Conservation (phyloP, 2,113 vertebrate genomes). For the Hystrix brachyura region DNA sequence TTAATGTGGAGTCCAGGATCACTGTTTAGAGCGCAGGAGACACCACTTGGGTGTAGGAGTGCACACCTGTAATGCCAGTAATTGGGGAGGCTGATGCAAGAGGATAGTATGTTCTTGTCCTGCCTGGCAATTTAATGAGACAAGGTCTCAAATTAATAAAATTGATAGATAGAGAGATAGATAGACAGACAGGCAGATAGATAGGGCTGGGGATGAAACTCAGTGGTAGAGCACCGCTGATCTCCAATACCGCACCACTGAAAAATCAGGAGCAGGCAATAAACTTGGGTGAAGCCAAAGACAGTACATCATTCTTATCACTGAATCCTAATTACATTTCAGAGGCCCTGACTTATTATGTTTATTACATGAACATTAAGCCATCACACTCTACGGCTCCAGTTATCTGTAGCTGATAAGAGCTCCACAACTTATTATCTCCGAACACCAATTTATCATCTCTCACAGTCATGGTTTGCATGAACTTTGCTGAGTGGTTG, state of each 20-base stretch:
- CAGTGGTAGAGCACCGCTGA: neutral
- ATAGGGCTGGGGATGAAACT: neutral
- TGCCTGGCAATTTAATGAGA: neutral
- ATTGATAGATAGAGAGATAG: neutral
- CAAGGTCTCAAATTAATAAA: neutral
- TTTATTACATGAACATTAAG: neutral
- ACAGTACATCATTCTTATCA: neutral
- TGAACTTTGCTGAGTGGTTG: neutral
- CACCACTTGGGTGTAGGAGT: neutral
- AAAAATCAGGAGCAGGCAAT: neutral
- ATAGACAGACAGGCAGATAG: no score
- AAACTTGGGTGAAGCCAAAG: neutral
- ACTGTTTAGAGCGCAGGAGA: neutral
- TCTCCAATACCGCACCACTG: neutral
- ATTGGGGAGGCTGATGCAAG: neutral
- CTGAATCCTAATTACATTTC: conserved; percentile 9
- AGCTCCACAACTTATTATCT: neutral
- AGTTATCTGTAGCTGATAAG: neutral
- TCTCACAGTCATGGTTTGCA: neutral
- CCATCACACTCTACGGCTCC: neutral
- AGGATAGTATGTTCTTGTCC: neutral
- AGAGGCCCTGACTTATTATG: neutral
- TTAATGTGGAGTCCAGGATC: neutral
- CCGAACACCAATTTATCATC: neutral
- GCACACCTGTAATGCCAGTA: neutral